A percentile compares a stretch with the other conserved stretches of the same genome.
These are phyloP conservation scores for Aradophagus sp. DNA, from an alignment of 1,140 invertebrate species.

Conservation along the genomic window DNA sequence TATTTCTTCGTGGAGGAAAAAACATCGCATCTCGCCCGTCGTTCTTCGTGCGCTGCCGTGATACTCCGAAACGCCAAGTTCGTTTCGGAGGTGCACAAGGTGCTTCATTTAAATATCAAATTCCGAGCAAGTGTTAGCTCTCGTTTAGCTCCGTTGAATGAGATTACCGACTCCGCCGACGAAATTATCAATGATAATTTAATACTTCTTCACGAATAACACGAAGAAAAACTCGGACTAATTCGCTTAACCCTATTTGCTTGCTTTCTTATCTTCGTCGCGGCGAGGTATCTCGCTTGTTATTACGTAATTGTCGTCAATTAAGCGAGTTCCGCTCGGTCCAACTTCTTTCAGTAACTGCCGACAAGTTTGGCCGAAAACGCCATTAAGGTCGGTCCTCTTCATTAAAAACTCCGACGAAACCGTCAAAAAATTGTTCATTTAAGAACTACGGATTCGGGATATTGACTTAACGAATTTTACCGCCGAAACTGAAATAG, in stretches of 20 bases:
- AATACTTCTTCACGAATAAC: constrained; percentile 43
- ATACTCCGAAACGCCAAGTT: constrained; percentile 15
- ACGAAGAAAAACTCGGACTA: constrained; percentile 37
- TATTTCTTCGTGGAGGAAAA: constrained; percentile 10
- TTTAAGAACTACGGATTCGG: constrained; percentile 17
- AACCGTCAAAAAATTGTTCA: constrained; percentile 40
- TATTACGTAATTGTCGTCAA: constrained; percentile 43
- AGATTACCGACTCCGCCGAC: constrained; percentile 30
- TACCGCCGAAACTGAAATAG: constrained; percentile 17
- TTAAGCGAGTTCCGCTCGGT: constrained; percentile 27
- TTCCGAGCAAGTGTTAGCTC: constrained; percentile 31
- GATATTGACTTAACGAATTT: constrained; percentile 44
- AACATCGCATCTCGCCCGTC: background rate
- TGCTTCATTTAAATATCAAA: constrained; percentile 39
- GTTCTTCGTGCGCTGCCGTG: background rate
- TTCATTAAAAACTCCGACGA: constrained; percentile 39
- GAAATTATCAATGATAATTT: constrained; percentile 49
- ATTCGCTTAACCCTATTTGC: constrained; percentile 33
- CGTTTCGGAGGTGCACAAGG: constrained; percentile 16
- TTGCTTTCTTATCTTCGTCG: constrained; percentile 21
- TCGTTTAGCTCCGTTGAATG: constrained; percentile 23
- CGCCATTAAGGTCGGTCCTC: constrained; percentile 32
- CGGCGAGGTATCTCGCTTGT: constrained; percentile 18
- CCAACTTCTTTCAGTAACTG: constrained; percentile 31
- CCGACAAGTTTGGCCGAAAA: constrained; percentile 36